Evolutionary conservation across 2,888 invertebrate genomes (phyloP), one percentile per base, ranked within the genome.

Genomic region (Argynnis bischoffii): DNA sequence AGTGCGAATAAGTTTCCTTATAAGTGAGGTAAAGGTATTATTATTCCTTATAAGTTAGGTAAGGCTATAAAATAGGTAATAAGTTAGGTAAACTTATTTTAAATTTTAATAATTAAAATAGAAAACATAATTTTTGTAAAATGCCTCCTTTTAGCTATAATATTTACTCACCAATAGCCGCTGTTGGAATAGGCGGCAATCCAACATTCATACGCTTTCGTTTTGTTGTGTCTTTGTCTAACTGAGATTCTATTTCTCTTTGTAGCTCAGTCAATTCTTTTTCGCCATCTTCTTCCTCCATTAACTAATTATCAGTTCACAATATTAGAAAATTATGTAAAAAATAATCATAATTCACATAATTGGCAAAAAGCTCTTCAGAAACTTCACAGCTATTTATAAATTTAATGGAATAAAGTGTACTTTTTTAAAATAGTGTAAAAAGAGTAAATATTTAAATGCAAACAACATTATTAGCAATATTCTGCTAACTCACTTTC

Each of bases 191-290:
- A 26, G 74, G 69, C 3, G 78, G 67, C 6, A 81, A 68, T 0
- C 73, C 73, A 1, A 18, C 16, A 8, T n/a, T 54, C 6, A 11
- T 61, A 26, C 64, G 70, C 66, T 64, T 85, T 74, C 85, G 83
- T 75, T 88, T 93, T 64, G 88, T 92, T 72, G 92, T 88, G 79
- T 95, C 95, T 74, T 90, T 94, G 74, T 97, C 97, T 72, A 99
- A 86, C 69, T 97, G 96, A 35, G 92, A 90, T 79, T 99, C 98
- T 78, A 99, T 98, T 90, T 97, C 96, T 73, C 94, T 94, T 84
- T 98, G 98, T n/a, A 98, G 87, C 47, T 96, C 95, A 14, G 95
- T 95, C 50, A 98, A 90, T 55, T 94, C 94, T 48, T 87, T 93
- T 78, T 95, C 95, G 21, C 95, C 94, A 66, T 95, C 95, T 75